These are phyloP conservation scores for Mamestra brassicae DNA, from an alignment of 2,888 invertebrate species.

Conservation along the genomic window DNA sequence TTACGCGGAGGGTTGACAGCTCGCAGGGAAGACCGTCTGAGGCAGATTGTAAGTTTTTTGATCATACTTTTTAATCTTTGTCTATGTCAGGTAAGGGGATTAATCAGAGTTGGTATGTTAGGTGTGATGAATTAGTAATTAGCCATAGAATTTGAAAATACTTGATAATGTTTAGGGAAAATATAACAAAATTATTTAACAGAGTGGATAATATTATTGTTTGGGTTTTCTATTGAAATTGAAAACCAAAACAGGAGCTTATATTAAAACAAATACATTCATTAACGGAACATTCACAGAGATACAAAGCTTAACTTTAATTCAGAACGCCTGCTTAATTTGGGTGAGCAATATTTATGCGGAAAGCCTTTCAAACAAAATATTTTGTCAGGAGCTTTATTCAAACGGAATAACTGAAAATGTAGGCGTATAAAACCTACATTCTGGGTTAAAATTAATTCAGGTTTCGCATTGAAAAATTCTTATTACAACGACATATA, in stretches of 20 bases:
- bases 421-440: not conserved
- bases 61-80: not conserved
- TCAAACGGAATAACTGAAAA: constrained; percentile 12
- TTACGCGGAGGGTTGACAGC: constrained; percentile 83
- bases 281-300: not conserved
- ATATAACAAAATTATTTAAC: no score
- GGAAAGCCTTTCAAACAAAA: constrained; percentile 24
- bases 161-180: not conserved
- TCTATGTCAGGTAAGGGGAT: not conserved
- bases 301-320: not conserved
- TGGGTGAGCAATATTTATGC: constrained; percentile 41
- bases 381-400: constrained; percentile 44
- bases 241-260: no score
- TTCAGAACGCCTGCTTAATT: constrained; percentile 35
- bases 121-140: no score
- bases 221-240: not conserved
- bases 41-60: constrained; percentile 90
- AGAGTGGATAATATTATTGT: no score
- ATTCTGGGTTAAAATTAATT: not conserved
- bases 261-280: not conserved
- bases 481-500: not conserved
- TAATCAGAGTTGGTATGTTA: not conserved
- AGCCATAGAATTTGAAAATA: not conserved
- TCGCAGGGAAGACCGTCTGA: constrained; percentile 85
- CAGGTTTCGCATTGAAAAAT: not conserved